Evolutionary conservation across 2,113 vertebrate species (phyloP).

Genomic region (Acinonyx jubatus): DNA sequence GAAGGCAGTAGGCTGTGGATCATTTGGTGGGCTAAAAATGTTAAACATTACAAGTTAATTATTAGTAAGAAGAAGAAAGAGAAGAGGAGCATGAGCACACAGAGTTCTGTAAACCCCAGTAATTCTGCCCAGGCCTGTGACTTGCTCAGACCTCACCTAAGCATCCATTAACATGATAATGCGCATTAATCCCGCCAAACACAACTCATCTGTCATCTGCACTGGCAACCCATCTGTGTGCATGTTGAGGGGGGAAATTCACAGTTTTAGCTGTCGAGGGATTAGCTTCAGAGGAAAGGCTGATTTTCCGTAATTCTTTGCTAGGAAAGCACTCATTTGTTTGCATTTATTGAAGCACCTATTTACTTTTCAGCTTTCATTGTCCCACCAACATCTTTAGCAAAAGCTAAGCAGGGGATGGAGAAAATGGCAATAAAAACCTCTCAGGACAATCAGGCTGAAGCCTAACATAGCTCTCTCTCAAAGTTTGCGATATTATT

Average conservation of each 20-base stretch:
- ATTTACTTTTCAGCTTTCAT: constrained; percentile 83
- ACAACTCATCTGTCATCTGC: constrained; percentile 89
- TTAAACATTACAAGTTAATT: constrained; percentile 79
- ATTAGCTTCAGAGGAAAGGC: constrained; percentile 86
- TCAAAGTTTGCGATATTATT: constrained; percentile 49
- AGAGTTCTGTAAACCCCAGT: constrained; percentile 79
- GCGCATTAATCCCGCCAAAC: constrained; percentile 88
- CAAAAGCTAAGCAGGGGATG: constrained; percentile 60
- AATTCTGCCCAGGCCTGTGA: constrained; percentile 83
- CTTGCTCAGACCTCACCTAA: constrained; percentile 86
- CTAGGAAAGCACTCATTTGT: constrained; percentile 84
- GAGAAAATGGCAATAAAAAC: constrained; percentile 75
- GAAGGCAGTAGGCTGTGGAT: constrained; percentile 74
- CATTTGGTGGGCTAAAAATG: constrained; percentile 80
- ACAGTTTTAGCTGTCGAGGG: constrained; percentile 83
- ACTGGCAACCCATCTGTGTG: constrained; percentile 85
- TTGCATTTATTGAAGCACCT: constrained; percentile 84
- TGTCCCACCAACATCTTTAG: constrained; percentile 80
- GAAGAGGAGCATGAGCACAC: constrained; percentile 69
- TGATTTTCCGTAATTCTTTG: constrained; percentile 83
- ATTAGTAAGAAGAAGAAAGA: constrained; percentile 56
- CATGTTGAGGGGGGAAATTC: constrained; percentile 78
- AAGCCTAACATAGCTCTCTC: constrained; percentile 55
- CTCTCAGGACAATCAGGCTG: constrained; percentile 55
- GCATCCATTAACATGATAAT: constrained; percentile 90